A percentile compares a stretch with the other conserved stretches of the same genome.
Evolutionary conservation across 2,797 vertebrate genomes (phyloP).

Genomic region (Erpetoichthys calabaricus): DNA sequence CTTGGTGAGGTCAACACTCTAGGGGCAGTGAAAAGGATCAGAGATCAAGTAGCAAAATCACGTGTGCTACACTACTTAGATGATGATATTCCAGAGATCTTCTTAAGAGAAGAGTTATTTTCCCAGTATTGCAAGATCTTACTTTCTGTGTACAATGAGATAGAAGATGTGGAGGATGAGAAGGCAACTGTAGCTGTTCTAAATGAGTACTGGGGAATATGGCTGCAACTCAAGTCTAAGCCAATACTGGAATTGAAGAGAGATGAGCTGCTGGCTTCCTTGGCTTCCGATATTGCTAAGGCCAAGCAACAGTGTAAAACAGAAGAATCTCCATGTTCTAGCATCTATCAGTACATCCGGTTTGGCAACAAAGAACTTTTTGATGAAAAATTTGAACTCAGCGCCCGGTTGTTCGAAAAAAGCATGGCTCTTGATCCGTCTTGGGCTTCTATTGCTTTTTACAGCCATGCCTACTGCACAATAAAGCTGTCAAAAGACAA

Average conservation of each 20-base stretch:
- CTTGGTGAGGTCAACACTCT: slow-evolving; percentile 4
- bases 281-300: slow-evolving; percentile 13
- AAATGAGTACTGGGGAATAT: slow-evolving; percentile 30
- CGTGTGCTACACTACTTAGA: slow-evolving; percentile 10
- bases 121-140: slow-evolving; percentile 15
- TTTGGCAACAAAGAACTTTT: slow-evolving; percentile 12
- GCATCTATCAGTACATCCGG: slow-evolving; percentile 19
- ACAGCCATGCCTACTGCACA: slow-evolving; percentile 33
- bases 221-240: slow-evolving; percentile 19
- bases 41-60: background rate
- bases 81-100: slow-evolving; percentile 18
- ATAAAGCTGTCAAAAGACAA: slow-evolving; percentile 12
- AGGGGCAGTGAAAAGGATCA: slow-evolving; percentile 8
- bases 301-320: slow-evolving; percentile 16
- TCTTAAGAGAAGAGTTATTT: slow-evolving; percentile 19
- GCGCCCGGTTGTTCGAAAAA: slow-evolving; percentile 17
- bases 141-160: slow-evolving; percentile 2
- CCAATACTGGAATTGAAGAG: slow-evolving; percentile 4
- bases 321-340: slow-evolving; percentile 25
- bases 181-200: slow-evolving; percentile 19
- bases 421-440: slow-evolving; percentile 22
- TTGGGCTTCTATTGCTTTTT: slow-evolving; percentile 30
- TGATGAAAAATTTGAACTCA: slow-evolving; percentile 2
- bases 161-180: slow-evolving; percentile 10
- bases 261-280: slow-evolving; percentile 2